Conservation (phyloP, 2,888 invertebrate genomes). For the Limnephilus auricula region DNA sequence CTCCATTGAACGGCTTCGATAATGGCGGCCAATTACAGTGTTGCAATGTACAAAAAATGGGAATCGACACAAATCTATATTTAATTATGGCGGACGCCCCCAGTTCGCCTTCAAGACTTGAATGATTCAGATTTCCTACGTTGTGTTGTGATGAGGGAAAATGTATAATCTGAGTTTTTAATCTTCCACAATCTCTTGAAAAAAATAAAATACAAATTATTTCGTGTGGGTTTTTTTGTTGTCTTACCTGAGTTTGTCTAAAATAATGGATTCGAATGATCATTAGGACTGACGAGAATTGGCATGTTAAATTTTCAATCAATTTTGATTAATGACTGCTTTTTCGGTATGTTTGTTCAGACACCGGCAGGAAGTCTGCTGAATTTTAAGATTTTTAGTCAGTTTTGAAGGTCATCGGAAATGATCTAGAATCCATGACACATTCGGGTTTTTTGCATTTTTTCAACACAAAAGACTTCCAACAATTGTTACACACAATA, state of each 20-base stretch:
- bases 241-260: not conserved
- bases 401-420: not conserved
- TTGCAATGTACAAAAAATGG: constrained; percentile 60
- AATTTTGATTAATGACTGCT: constrained; percentile 20
- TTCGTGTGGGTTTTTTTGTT: not conserved
- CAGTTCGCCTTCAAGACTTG: constrained; percentile 21
- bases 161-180: constrained; percentile 17
- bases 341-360: not conserved
- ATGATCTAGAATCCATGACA: not conserved
- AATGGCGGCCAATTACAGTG: constrained; percentile 51
- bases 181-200: not conserved
- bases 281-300: constrained; percentile 2
- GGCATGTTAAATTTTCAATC: constrained; percentile 14
- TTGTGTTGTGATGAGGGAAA: constrained; percentile 35
- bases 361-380: not conserved
- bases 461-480: not conserved
- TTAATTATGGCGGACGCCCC: constrained; percentile 61
- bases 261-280: not conserved
- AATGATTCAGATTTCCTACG: constrained; percentile 22
- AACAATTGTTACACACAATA: not conserved
- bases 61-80: constrained; percentile 65
- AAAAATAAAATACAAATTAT: not conserved
- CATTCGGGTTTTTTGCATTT: not conserved
- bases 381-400: not conserved
- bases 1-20: constrained; percentile 60